These are phyloP conservation scores for Fukomys damarensis DNA, from an alignment of 2,113 vertebrate genomes.

Conservation along the genomic window DNA sequence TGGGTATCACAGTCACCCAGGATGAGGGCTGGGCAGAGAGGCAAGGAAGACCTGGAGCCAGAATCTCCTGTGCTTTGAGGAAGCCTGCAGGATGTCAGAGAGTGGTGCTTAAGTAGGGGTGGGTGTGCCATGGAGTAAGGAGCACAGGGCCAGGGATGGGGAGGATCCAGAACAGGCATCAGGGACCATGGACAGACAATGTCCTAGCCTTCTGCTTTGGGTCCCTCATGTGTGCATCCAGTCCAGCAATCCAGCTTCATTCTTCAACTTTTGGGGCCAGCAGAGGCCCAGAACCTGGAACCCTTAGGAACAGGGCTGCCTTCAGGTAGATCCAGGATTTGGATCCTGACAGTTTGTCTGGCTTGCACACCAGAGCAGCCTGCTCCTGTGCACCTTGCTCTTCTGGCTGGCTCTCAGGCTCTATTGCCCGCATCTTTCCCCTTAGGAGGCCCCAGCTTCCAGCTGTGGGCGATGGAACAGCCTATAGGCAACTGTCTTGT, in stretches of 20 bases:
- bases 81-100: too few relatives aligned
- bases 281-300: neutral
- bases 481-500: neutral
- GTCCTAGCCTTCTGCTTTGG: neutral
- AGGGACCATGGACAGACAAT: neutral
- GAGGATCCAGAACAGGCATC: rapidly evolving
- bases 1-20: neutral
- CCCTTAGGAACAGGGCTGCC: neutral
- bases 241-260: neutral
- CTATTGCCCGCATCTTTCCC: neutral
- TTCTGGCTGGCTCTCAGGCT: neutral
- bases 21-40: neutral
- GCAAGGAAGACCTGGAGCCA: neutral
- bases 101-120: too few relatives aligned
- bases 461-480: neutral
- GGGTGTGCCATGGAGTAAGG: rapidly evolving
- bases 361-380: neutral
- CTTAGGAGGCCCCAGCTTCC: neutral
- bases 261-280: neutral
- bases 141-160: rapidly evolving
- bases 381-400: neutral
- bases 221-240: rapidly evolving
- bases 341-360: neutral
- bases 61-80: too few relatives aligned
- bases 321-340: neutral